Evolutionary conservation across 2,797 vertebrate species (phyloP), one percentile per base, ranked within the genome.

Genomic region (Acomys russatus): DNA sequence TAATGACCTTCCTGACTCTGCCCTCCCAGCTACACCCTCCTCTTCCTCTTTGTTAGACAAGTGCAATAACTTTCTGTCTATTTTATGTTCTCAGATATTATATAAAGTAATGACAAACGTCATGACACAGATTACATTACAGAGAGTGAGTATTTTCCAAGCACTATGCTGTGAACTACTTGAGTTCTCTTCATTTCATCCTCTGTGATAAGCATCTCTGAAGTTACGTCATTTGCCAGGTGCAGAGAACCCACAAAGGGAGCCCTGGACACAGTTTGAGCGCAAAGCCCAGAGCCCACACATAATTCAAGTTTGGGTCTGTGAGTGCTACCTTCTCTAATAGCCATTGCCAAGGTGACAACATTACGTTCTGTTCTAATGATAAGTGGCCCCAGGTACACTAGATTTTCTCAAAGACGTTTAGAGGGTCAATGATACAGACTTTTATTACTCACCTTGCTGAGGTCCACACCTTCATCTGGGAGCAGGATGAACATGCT

Each of bases 401-500:
- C 10, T 2, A 30, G 20, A 15, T 38, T n/a, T 44, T 51, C 8
- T 4, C 25, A 25, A 33, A 49, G 59, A 49, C 6, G 7, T 61
- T n/a, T 0, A 30, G 33, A 35, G 30, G 33, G 7, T 49, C 23
- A 25, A 11, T 49, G 25, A 6, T 28, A 49, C 23, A 49, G 23
- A 6, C 25, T 49, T 5, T 49, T 23, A 9, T 4, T 20, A 78
- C 97, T 97, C 98, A 99, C 99, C 78, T 95, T 98, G 97, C 99
- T 98, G 96, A 99, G 98, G 22, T 99, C 99, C 10, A 98, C 96
- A 1, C 98, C 99, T 0, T 97, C 90, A 35, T 98, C 93, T 0
- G 99, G 99, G 9, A 99, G 99, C 93, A 99, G 84, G 91, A 99
- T 98, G 78, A 99, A 63, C 99, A 99, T 99, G 97, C 99, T 99